Evolutionary conservation across 2,113 vertebrate genomes (phyloP).

Genomic region (Meles meles): DNA sequence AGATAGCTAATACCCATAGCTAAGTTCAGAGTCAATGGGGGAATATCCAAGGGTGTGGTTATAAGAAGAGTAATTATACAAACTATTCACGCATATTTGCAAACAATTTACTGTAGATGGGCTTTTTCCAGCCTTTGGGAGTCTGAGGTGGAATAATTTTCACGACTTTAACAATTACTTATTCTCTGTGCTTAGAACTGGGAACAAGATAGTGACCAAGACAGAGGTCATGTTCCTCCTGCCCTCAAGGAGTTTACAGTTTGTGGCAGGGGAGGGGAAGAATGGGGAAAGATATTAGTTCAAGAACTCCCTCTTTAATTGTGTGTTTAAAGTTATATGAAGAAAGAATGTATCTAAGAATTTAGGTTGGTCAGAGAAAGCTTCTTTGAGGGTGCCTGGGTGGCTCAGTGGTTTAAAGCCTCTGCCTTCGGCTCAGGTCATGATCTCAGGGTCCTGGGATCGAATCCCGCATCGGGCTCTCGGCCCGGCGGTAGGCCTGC

Average conservation of each 20-base stretch:
- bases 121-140: neutral
- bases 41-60: neutral
- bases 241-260: neutral
- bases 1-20: neutral
- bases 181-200: neutral
- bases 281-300: neutral
- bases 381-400: neutral
- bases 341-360: neutral
- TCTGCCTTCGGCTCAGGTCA: no score
- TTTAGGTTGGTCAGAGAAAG: neutral
- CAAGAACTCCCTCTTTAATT: neutral
- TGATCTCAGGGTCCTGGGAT: no score
- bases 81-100: neutral
- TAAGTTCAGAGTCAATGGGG: neutral
- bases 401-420: no score
- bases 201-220: neutral
- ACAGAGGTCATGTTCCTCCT: neutral
- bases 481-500: no score
- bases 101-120: neutral
- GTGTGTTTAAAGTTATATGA: neutral
- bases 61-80: neutral
- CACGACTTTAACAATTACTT: neutral
- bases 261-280: neutral
- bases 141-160: slow-evolving; percentile 3
- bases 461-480: no score